phyloP scores from a whole-genome alignment of 2,113 vertebrate genomes.

The Calidris pugnax region DNA sequence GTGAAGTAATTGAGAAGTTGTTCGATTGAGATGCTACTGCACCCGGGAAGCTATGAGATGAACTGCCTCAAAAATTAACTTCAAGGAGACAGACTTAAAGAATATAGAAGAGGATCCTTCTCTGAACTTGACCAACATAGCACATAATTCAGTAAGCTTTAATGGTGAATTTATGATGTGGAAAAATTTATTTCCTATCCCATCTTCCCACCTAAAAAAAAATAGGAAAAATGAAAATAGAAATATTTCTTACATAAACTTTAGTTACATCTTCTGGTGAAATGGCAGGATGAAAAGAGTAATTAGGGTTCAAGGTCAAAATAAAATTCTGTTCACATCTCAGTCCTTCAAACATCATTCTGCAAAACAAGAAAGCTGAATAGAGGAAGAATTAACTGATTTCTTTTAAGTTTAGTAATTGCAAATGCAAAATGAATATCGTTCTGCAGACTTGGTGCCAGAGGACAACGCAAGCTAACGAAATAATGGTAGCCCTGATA shows the following conservation, averaged over 20 bases:
- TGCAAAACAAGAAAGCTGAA: constrained; percentile 27
- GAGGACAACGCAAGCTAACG: constrained; percentile 60
- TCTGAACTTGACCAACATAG: background rate
- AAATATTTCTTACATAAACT: constrained; percentile 28
- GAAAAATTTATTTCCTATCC: constrained; percentile 4
- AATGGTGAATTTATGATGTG: background rate
- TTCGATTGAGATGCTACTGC: background rate
- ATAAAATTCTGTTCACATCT: constrained; percentile 27
- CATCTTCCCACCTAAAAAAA: background rate
- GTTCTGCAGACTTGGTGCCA: constrained; percentile 66
- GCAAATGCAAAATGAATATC: constrained; percentile 67
- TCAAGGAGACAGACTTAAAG: background rate
- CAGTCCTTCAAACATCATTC: constrained; percentile 37
- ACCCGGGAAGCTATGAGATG: background rate
- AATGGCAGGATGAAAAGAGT: constrained; percentile 17
- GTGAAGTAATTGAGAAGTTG: background rate
- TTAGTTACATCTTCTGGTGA: constrained; percentile 11
- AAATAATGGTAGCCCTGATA: constrained; percentile 70
- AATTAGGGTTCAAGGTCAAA: constrained; percentile 41
- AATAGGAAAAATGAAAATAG: background rate
- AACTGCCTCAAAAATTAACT: background rate
- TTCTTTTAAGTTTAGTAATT: constrained; percentile 66
- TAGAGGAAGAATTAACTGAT: constrained; percentile 58
- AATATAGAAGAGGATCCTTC: background rate
- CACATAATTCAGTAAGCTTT: background rate